Evolutionary conservation across 2,888 invertebrate genomes (phyloP).

Genomic region (Acanthosepion esculentum): DNA sequence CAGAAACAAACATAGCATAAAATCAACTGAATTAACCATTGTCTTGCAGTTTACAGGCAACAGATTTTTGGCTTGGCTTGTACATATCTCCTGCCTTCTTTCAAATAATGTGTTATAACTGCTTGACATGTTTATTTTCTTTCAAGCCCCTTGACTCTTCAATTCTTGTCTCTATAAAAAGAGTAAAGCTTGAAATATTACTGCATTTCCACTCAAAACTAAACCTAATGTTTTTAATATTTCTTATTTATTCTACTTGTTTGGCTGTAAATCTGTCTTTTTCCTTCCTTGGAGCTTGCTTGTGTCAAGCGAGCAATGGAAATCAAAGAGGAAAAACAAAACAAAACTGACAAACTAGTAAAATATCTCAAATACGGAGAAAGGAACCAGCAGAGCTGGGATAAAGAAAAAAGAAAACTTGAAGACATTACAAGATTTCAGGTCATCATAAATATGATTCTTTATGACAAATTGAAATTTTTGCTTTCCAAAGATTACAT

Average conservation of each 20-base stretch:
- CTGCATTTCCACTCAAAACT: conserved; percentile 3
- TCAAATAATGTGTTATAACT: background rate
- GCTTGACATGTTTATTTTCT: background rate
- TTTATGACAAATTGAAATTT: conserved; percentile 33
- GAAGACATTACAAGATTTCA: background rate
- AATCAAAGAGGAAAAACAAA: background rate
- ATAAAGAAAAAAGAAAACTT: background rate
- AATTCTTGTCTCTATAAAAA: conserved; percentile 33
- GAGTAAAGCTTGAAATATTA: background rate
- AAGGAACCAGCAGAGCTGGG: background rate
- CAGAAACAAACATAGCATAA: too few species aligned
- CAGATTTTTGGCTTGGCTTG: background rate
- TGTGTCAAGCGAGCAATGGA: background rate
- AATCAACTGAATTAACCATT: background rate
- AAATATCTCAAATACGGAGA: background rate
- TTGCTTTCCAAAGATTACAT: background rate
- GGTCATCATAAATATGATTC: background rate
- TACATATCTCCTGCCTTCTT: background rate
- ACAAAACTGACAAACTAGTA: background rate
- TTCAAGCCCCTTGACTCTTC: background rate
- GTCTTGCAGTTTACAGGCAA: background rate
- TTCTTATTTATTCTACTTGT: background rate
- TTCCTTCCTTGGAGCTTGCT: background rate
- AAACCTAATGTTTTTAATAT: conserved; percentile 22
- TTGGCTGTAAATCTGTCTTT: background rate